phyloP scores from a whole-genome alignment of 92 coral and sea anemone species.

The Chrysogorgia sp. region DNA sequence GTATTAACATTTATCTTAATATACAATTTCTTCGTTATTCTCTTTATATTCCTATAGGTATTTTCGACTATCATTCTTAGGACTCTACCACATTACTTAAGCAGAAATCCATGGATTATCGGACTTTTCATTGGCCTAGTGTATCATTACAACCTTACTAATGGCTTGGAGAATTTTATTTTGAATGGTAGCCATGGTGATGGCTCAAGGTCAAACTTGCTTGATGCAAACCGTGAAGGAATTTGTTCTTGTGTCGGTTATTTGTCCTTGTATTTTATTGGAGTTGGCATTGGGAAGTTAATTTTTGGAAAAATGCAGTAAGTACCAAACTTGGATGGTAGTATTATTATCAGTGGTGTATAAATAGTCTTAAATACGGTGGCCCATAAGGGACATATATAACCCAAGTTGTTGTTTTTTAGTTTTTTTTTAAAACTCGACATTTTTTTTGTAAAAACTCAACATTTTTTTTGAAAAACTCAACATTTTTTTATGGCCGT shows the following conservation, averaged over 20 bases:
- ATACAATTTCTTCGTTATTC: not conserved
- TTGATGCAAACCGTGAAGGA: slow-evolving; percentile 97
- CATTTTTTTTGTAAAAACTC: too few species aligned
- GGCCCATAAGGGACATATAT: too few species aligned
- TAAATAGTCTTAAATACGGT: not conserved
- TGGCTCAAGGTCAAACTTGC: slow-evolving; percentile 70
- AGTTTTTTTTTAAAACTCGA: too few species aligned
- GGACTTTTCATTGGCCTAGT: slow-evolving; percentile 65
- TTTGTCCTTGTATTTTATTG: slow-evolving; percentile 80
- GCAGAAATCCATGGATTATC: slow-evolving; percentile 29
- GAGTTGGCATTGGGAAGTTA: slow-evolving; percentile 76
- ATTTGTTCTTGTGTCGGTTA: slow-evolving; percentile 82
- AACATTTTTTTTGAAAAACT: too few species aligned
- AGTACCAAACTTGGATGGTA: not conserved
- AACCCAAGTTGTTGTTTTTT: too few species aligned
- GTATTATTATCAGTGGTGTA: not conserved
- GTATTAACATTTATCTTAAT: too few species aligned
- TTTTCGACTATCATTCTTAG: slow-evolving; percentile 67
- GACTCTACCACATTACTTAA: slow-evolving; percentile 41
- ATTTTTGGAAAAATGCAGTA: slow-evolving; percentile 78
- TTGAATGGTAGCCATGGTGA: slow-evolving; percentile 76
- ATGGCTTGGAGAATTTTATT: slow-evolving; percentile 69
- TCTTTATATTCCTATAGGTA: slow-evolving; percentile 61
- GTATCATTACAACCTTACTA: slow-evolving; percentile 70
- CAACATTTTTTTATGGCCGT: too few species aligned